A percentile compares a stretch with the other conserved stretches of the same genome.
Evolutionary conservation across 2,888 invertebrate species (phyloP).

Genomic region (Coelogynopora nodosa): DNA sequence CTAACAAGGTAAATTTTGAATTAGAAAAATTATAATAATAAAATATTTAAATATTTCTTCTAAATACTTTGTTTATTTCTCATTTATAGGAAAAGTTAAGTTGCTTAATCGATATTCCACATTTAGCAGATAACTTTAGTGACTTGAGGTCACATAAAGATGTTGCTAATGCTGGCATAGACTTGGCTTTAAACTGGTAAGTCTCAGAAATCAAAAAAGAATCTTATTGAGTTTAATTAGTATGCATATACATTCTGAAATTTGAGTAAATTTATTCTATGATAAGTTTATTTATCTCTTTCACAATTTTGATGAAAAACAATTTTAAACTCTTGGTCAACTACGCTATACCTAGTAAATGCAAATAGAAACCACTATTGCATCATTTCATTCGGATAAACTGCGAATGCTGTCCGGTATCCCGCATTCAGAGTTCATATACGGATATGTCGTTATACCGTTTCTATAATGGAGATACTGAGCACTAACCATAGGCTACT

Average conservation of each 20-base stretch:
- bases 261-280: not conserved
- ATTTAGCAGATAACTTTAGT: not conserved
- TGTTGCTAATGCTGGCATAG: not conserved
- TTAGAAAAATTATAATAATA: not conserved
- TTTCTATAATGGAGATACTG: not conserved
- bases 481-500: not conserved
- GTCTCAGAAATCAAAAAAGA: not conserved
- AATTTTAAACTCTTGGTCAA: not conserved
- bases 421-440: no score
- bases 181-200: not conserved
- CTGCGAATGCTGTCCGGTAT: not conserved
- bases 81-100: not conserved
- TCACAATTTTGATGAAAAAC: not conserved
- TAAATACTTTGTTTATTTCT: not conserved
- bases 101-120: not conserved
- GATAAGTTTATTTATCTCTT: not conserved
- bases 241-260: not conserved
- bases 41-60: no score
- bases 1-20: no score
- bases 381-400: no score
- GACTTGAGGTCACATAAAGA: not conserved
- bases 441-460: not conserved
- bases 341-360: no score
- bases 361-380: not conserved
- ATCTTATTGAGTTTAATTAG: not conserved